Percentiles rank a stretch among this genome's conserved stretches.
These are phyloP conservation scores for Capitulum mitella DNA, from an alignment of 2,888 invertebrate species.

Conservation along the genomic window DNA sequence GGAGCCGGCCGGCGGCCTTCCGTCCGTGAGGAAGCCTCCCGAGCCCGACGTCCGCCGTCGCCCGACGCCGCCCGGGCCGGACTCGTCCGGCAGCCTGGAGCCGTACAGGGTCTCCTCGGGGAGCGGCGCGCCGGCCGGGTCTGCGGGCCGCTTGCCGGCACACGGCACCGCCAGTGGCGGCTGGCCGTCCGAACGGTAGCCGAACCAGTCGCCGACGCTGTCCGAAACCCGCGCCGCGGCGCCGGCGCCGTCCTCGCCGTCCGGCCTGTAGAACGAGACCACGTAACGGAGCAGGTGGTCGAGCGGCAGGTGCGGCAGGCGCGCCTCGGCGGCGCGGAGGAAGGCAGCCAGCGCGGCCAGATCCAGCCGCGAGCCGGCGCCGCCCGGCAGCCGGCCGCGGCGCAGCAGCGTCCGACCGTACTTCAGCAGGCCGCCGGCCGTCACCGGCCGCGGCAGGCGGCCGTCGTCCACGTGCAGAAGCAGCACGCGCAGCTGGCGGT, in stretches of 20 bases:
- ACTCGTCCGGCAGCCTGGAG: too few relatives aligned
- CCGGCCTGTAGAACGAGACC: not conserved
- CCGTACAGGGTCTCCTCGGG: too few relatives aligned
- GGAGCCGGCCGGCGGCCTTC: too few relatives aligned
- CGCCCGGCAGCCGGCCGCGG: not conserved
- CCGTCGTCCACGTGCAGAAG: not conserved
- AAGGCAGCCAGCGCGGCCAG: constrained; percentile 52
- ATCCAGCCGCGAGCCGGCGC: not conserved
- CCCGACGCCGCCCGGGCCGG: too few relatives aligned
- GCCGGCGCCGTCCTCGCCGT: too few relatives aligned
- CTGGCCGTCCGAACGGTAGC: too few relatives aligned
- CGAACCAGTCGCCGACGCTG: too few relatives aligned
- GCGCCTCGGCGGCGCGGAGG: constrained; percentile 66
- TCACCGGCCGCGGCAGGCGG: not conserved
- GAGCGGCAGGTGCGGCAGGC: constrained; percentile 49
- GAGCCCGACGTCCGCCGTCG: too few relatives aligned
- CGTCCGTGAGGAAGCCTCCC: too few relatives aligned
- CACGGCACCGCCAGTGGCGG: too few relatives aligned
- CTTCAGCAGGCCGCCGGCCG: not conserved
- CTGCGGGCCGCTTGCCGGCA: too few relatives aligned
- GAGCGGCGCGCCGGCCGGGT: too few relatives aligned
- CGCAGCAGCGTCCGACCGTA: not conserved
- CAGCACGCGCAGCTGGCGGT: not conserved
- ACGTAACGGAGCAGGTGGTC: not conserved
- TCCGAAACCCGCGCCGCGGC: not conserved